Evolutionary conservation across 1,140 invertebrate genomes (phyloP), one percentile per base, ranked within the genome.

Genomic region (Pseudomyrmex concolor): DNA sequence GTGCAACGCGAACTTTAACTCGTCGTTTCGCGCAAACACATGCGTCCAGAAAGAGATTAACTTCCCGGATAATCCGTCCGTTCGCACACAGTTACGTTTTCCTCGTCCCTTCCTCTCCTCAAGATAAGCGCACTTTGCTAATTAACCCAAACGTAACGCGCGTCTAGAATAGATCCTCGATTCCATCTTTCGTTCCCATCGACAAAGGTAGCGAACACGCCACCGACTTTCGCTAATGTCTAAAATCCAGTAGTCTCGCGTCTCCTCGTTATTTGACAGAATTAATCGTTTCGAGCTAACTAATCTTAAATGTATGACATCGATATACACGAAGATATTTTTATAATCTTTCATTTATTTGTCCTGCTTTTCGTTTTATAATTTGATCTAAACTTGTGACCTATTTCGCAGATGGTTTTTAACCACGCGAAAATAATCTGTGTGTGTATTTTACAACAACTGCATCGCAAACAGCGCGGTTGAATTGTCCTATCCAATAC

Each of bases 1-100:
- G 34, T 55, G 57, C n/a, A 68, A 43, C 66, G 15, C 17, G 10
- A 54, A 22, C 34, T 72, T 45, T 22, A 57, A 48, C 50, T 63
- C 57, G 19, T 51, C 19, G 64, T 70, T 19, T 67, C 78, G 48
- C 43, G 60, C 34, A 34, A 34, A 34, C 15, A 68, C 25, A 25
- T 8, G 45, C 57, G 10, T 19, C 22, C 7, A 15, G 34, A 9
- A 62, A 70, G 72, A 86, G 34, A 34, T 34, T 86, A 67, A 19
- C 50, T 59, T 10, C 12, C 15, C 54, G n/a, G 81, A 86, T 86
- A 87, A 85, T 85, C 54, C 50, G 60, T 70, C 54, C 54, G 48
- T 76, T 57, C 70, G 45, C 77, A 71, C 77, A 19, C 62, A 70
- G 85, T 86, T 77, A 59, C 55, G 68, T 55, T 62, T 34, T 34